These are phyloP conservation scores for Miichthys miiuy DNA, from an alignment of 2,797 vertebrate species.

Conservation along the genomic window DNA sequence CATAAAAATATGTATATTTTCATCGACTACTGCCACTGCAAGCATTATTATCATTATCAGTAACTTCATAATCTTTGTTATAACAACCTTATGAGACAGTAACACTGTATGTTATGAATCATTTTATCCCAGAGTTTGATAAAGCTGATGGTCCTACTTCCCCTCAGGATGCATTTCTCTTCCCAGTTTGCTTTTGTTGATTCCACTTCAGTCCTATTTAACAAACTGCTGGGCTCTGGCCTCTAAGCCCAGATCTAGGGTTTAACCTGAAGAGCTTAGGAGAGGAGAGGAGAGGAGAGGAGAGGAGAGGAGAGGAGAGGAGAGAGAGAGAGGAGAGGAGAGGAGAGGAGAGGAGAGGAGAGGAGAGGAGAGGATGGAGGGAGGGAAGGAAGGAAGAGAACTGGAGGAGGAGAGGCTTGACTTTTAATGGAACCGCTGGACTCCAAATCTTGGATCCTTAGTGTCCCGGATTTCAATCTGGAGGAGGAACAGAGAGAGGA, in stretches of 20 bases:
- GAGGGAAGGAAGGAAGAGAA: background rate
- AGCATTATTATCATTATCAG: conserved; percentile 51
- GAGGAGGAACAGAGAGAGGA: conserved; percentile 41
- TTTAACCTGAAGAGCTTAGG: conserved; percentile 66
- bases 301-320: background rate
- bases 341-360: background rate
- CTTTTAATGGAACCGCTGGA: conserved; percentile 78
- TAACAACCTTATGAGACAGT: conserved; percentile 32
- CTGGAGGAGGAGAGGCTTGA: background rate
- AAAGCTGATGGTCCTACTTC: conserved; percentile 64
- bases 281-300: background rate
- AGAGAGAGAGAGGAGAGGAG: background rate
- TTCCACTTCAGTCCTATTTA: conserved; percentile 64
- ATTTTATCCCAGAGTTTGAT: conserved; percentile 76
- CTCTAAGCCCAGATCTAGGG: conserved; percentile 61
- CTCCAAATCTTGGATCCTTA: conserved; percentile 72
- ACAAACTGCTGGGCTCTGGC: conserved; percentile 62
- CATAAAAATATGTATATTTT: conserved; percentile 70
- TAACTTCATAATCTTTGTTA: conserved; percentile 50
- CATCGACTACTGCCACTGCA: conserved; percentile 61
- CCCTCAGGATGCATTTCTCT: conserved; percentile 47
- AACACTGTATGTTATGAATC: conserved; percentile 33
- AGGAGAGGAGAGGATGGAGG: background rate
- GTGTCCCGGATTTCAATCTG: conserved; percentile 82
- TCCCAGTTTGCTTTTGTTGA: conserved; percentile 59